Percentiles rank a stretch among this genome's conserved stretches.
Conservation (phyloP, 2,888 invertebrate species). For the Penaeus monodon region DNA sequence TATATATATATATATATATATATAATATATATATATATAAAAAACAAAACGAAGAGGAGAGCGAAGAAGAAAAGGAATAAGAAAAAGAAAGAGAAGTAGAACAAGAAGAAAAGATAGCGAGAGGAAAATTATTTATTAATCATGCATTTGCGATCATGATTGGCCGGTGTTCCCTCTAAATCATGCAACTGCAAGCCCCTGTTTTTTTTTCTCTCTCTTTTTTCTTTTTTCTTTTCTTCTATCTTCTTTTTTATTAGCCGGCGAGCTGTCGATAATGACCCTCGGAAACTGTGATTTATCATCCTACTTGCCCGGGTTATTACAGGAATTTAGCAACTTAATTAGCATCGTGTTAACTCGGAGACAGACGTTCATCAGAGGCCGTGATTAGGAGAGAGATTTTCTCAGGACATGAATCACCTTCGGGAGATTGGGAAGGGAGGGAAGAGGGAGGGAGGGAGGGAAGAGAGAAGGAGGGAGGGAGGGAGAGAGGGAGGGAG, state of each 20-base stretch:
- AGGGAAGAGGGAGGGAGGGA: neutral
- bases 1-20: neutral
- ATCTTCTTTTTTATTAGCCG: neutral
- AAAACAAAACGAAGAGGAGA: neutral
- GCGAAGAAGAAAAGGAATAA: neutral
- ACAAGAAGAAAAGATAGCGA: too few species aligned
- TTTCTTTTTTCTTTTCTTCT: neutral
- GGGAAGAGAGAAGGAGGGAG: too few species aligned
- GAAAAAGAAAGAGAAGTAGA: too few species aligned
- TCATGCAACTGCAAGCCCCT: neutral
- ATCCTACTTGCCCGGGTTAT: too few species aligned
- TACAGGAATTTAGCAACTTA: too few species aligned
- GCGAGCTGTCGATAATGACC: neutral
- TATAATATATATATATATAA: neutral
- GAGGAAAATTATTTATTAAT: neutral
- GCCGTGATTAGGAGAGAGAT: too few species aligned
- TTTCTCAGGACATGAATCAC: too few species aligned
- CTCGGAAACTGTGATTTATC: neutral
- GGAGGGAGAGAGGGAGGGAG: neutral
- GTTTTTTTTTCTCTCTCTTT: neutral
- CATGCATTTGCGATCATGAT: neutral
- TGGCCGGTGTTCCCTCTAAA: neutral
- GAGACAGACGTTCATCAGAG: too few species aligned
- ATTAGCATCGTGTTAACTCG: too few species aligned
- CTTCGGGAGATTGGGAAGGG: neutral